Base-by-base conservation (phyloP, 2,888 invertebrate species). In the Ernsta delagoae region DNA sequence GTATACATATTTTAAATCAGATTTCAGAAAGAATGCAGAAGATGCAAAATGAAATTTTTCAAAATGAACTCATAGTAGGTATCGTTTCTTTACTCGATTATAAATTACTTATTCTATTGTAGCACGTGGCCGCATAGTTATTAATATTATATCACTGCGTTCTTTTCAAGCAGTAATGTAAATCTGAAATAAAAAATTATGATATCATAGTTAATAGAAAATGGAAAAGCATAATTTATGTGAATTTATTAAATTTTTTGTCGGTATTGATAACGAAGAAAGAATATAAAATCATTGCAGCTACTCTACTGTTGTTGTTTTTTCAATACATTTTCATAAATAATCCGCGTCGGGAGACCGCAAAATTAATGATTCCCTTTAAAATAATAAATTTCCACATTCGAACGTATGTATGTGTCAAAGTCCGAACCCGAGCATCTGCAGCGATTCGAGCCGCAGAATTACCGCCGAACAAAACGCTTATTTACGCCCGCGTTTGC, bases 401-500 rank as follows among this genome's bases (percentile, higher is more conserved):
- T 31, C 24, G 31, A 54, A 54, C 53, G 24, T 53, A 54, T 24
- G 9, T 53, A 53, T 53, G 53, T 24, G 53, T 54, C 53, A 54
- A 53, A 54, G 53, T 31, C 53, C 9, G 24, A 31, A 31, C 31
- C 9, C 57, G 24, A 24, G 50, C 48, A 63, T 53, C 41, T 53
- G 63, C 50, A 59, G 12, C 12, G 34, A 16, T 12, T 8, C 8
- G 50, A 41, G 56, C 31, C 41, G 71, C 60, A 59, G 48, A 69
- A 72, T 74, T 75, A 67, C 41, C 71, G 64, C 72, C 72, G 76
- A 78, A 79, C 77, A 78, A 76, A 78, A 74, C 72, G 70, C 75
- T 76, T 79, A 79, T 80, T 80, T 78, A 80, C 75, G 71, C 73
- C 53, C 70, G 74, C 74, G 72, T 76, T 78, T 72, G 76, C 71